Percentiles rank a stretch among this genome's conserved stretches.
These are phyloP conservation scores for Coryphaenoides rupestris DNA, from an alignment of 2,113 vertebrate genomes.

Conservation along the genomic window DNA sequence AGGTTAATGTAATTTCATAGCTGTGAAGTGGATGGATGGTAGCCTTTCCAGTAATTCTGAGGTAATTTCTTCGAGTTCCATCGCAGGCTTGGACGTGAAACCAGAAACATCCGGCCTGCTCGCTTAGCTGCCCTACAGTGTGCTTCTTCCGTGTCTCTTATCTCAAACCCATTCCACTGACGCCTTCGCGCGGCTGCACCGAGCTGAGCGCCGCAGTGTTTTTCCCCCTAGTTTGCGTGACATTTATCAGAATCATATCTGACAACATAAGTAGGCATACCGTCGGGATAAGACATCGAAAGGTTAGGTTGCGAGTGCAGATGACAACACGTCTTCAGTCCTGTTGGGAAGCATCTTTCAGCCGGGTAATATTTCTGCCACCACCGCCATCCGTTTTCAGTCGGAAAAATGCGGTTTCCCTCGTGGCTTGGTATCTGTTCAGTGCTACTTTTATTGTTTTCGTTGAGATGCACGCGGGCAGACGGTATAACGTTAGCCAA, in stretches of 20 bases:
- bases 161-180: conserved; percentile 1
- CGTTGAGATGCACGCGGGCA: conserved; percentile 33
- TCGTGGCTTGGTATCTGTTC: conserved; percentile 2
- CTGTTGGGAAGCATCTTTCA: conserved; percentile 46
- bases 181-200: conserved; percentile 11
- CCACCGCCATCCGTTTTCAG: conserved; percentile 24
- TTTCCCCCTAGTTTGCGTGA: conserved; percentile 39
- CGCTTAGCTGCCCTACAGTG: too few relatives aligned
- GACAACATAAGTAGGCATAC: conserved; percentile 40
- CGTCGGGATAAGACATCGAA: conserved; percentile 49
- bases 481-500: conserved; percentile 36
- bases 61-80: conserved; percentile 30
- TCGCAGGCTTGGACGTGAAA: conserved; percentile 29
- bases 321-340: conserved; percentile 37
- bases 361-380: conserved; percentile 30
- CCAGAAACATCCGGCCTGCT: too few relatives aligned
- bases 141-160: too few relatives aligned
- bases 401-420: conserved; percentile 41
- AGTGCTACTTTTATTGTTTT: conserved; percentile 47
- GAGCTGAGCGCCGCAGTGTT: conserved; percentile 22
- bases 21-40: conserved; percentile 53
- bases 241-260: conserved; percentile 50
- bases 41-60: conserved; percentile 47
- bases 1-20: conserved; percentile 70
- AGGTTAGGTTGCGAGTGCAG: conserved; percentile 44